phyloP scores from a whole-genome alignment of 2,888 invertebrate species.

The Caenorhabditis angaria region DNA sequence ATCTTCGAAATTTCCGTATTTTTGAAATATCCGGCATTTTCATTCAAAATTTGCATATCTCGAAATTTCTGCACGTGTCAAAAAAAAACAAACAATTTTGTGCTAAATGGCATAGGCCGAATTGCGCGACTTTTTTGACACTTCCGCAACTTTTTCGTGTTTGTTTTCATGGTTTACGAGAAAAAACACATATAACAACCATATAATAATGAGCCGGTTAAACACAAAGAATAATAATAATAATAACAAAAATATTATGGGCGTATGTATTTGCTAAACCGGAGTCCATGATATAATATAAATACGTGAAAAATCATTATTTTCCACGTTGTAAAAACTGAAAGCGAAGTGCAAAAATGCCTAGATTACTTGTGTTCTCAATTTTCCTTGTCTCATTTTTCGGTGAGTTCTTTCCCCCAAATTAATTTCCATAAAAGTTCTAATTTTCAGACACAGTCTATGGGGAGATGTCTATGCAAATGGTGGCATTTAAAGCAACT shows the following conservation, averaged over 20 bases:
- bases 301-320: background rate
- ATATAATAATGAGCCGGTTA: background rate
- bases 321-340: background rate
- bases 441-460: constrained; percentile 22
- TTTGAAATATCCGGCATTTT: too few relatives aligned
- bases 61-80: too few relatives aligned
- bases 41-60: too few relatives aligned
- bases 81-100: background rate
- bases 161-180: background rate
- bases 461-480: constrained; percentile 41
- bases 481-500: constrained; percentile 52
- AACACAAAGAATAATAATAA: background rate
- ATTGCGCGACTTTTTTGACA: background rate
- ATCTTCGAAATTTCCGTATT: too few relatives aligned
- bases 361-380: constrained; percentile 16
- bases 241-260: background rate
- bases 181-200: background rate
- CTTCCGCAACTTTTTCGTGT: constrained; percentile 1
- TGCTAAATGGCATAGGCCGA: background rate
- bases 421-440: background rate
- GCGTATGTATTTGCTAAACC: constrained; percentile 2
- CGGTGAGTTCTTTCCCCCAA: constrained; percentile 2
- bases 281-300: background rate
- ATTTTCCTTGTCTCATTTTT: constrained; percentile 8
- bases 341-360: too few relatives aligned